phyloP scores from a whole-genome alignment of 2,888 invertebrate species.

The Theodoxus fluviatilis region DNA sequence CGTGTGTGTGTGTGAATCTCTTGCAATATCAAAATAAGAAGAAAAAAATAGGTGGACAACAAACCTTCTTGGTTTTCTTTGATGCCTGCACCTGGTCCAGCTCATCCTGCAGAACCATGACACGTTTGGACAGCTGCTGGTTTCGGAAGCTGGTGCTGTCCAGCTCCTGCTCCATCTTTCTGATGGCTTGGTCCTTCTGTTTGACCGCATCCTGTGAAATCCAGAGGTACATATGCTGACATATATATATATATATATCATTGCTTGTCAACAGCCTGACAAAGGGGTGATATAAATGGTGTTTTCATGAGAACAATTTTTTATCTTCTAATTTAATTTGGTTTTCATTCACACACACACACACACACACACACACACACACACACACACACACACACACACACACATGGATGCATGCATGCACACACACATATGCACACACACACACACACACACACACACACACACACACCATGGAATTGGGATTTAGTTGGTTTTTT shows the following conservation, averaged over 20 bases:
- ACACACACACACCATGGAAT: not conserved
- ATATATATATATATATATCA: not conserved
- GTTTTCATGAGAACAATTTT: not conserved
- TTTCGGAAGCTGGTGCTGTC: constrained; percentile 92
- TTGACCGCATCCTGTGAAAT: constrained; percentile 75
- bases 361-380: constrained; percentile 9
- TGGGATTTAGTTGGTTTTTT: not conserved
- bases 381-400: constrained; percentile 19
- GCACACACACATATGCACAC: not conserved
- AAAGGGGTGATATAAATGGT: not conserved
- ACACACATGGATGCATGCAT: not conserved
- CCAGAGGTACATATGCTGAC: not conserved
- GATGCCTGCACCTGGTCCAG: constrained; percentile 70
- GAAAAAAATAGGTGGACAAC: not conserved
- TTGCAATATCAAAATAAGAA: not conserved
- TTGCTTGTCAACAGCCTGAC: not conserved
- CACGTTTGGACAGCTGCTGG: constrained; percentile 88
- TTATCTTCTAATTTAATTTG: not conserved
- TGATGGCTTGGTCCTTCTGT: constrained; percentile 81
- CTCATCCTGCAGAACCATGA: constrained; percentile 90
- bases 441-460: not conserved
- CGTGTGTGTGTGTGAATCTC: not conserved
- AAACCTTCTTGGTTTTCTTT: constrained; percentile 47
- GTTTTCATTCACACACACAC: not conserved
- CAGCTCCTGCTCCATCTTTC: constrained; percentile 89